These are phyloP conservation scores for Sitta carolinensis DNA, from an alignment of 2,797 vertebrate genomes.

Conservation along the genomic window DNA sequence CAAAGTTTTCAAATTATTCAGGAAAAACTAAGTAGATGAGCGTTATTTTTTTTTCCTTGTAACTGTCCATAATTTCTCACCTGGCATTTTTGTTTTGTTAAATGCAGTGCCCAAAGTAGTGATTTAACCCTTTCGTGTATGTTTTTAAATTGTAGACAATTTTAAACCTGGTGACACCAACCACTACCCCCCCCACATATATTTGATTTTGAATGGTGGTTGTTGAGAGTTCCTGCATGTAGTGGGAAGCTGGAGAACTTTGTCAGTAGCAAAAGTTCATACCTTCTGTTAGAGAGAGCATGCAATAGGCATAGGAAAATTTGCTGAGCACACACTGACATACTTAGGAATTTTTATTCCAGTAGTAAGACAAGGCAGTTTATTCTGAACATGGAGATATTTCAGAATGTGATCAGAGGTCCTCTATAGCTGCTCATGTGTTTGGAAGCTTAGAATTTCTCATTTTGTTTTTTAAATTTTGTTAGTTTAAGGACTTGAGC, in stretches of 20 bases:
- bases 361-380: background rate
- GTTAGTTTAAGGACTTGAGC: background rate
- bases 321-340: background rate
- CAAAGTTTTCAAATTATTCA: conserved; percentile 13
- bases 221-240: background rate
- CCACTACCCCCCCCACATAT: background rate
- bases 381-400: background rate
- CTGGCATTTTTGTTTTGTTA: conserved; percentile 6
- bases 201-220: background rate
- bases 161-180: background rate
- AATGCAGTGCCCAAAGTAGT: background rate
- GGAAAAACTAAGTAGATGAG: conserved; percentile 27
- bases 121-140: background rate
- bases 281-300: background rate
- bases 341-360: background rate
- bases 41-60: background rate
- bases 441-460: background rate
- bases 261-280: background rate
- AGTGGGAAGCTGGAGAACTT: background rate
- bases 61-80: background rate
- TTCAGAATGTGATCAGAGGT: background rate
- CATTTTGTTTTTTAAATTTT: background rate
- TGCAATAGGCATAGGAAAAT: background rate
- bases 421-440: background rate
- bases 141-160: background rate